phyloP scores from a whole-genome alignment of 2,888 invertebrate genomes.

The Diadromus collaris region DNA sequence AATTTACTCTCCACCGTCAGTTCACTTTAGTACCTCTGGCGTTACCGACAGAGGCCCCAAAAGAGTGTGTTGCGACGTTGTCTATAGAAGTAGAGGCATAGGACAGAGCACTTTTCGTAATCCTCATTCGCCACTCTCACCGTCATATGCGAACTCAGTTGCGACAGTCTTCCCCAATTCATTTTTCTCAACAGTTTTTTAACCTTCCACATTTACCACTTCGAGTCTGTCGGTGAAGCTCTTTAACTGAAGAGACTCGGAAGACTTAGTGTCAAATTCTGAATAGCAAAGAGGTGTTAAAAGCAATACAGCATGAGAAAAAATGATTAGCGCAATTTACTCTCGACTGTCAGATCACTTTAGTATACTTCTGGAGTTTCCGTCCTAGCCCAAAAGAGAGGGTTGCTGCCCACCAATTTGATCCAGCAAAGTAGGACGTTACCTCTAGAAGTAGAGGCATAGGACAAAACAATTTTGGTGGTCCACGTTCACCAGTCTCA shows the following conservation, averaged over 20 bases:
- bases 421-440: background rate
- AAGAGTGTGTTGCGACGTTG: background rate
- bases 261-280: background rate
- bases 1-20: no score
- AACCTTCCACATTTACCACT: background rate
- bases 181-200: no score
- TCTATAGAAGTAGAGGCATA: background rate
- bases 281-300: background rate
- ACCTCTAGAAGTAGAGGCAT: background rate
- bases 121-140: background rate
- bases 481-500: background rate
- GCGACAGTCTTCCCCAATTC: background rate
- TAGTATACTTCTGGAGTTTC: no score
- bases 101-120: background rate
- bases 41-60: no score
- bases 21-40: no score
- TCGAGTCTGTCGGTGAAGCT: background rate
- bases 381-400: background rate
- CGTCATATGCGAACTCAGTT: background rate
- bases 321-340: no score
- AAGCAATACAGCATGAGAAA: no score
- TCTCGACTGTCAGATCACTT: no score
- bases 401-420: background rate
- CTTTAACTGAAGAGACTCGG: background rate
- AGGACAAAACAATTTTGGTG: background rate